These are phyloP conservation scores for Dolichopus griseipennis DNA, from an alignment of 2,888 invertebrate genomes.

Conservation along the genomic window DNA sequence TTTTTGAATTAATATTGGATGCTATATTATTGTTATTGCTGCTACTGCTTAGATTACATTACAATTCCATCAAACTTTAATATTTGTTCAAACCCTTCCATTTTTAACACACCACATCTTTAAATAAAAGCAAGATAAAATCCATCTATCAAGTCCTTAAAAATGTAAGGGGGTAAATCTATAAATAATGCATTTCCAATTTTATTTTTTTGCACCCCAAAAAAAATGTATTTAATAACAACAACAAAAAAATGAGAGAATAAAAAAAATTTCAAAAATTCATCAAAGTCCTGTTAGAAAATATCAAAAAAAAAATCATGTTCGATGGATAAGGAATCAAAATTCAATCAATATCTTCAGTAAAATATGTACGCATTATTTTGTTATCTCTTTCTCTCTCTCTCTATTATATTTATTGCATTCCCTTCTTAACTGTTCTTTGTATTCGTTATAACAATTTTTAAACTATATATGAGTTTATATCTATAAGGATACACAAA, in stretches of 20 bases:
- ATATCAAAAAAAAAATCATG: neutral
- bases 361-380: too few relatives aligned
- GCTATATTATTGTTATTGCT: too few relatives aligned
- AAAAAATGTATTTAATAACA: neutral
- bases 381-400: too few relatives aligned
- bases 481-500: neutral
- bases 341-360: too few relatives aligned
- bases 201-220: neutral
- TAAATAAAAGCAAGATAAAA: neutral
- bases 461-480: too few relatives aligned
- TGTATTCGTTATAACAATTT: too few relatives aligned
- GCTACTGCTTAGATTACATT: too few relatives aligned
- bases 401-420: too few relatives aligned
- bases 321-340: neutral
- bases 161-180: neutral
- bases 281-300: neutral
- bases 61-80: neutral
- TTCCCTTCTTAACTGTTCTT: too few relatives aligned
- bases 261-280: neutral
- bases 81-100: neutral
- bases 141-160: neutral
- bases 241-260: neutral
- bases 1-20: neutral
- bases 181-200: slow-evolving; percentile 5
- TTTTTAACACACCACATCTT: neutral